Evolutionary conservation across 2,888 invertebrate genomes (phyloP).

Genomic region (Pherbina coryleti): DNA sequence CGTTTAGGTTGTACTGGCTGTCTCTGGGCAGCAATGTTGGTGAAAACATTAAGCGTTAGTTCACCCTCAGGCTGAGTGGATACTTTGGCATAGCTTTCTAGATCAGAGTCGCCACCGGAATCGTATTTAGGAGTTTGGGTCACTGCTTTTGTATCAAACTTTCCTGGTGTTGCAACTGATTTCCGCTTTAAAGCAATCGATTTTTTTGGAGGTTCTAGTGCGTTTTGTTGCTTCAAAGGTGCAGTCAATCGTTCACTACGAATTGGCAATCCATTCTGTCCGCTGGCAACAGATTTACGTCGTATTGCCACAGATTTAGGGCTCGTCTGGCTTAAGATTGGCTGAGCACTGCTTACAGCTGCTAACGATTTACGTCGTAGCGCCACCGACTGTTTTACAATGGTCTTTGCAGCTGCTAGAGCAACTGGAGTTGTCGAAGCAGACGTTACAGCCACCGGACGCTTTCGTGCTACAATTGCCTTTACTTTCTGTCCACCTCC

Average conservation of each 20-base stretch:
- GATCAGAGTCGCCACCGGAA: slow-evolving; percentile 41
- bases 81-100: slow-evolving; percentile 33
- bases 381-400: neutral
- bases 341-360: neutral
- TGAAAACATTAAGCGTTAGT: slow-evolving; percentile 56
- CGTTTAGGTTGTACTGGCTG: slow-evolving; percentile 50
- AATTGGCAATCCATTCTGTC: neutral
- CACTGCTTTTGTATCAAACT: neutral
- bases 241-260: neutral
- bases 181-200: neutral
- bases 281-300: neutral
- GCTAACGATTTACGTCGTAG: neutral
- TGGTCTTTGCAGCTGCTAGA: neutral
- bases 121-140: slow-evolving; percentile 24
- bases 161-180: neutral
- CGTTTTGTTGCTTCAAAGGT: neutral
- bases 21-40: neutral
- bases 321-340: neutral
- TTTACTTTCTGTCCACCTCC: slow-evolving; percentile 59
- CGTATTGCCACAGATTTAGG: neutral
- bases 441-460: slow-evolving; percentile 42
- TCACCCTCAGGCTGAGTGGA: slow-evolving; percentile 40
- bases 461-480: slow-evolving; percentile 63
- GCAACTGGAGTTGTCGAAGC: neutral
- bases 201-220: neutral